Base-by-base conservation (phyloP, 2,888 invertebrate genomes). In the Cyrtodaria siliqua region DNA sequence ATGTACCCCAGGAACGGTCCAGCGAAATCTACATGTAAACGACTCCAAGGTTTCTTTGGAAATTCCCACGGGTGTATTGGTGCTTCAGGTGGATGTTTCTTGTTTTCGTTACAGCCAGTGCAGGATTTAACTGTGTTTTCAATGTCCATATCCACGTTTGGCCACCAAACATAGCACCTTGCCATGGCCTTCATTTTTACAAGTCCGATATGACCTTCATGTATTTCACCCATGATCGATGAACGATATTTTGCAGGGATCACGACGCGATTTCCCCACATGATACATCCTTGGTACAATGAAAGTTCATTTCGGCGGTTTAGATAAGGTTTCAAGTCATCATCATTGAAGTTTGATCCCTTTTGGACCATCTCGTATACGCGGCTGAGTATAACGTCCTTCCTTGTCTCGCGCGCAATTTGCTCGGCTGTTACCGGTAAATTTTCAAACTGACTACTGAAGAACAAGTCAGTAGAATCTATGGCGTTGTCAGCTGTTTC, bases 21-120 rank as follows among this genome's bases (percentile, higher is more conserved):
- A 16, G 93, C 92, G 85, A 92, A 93, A 81, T 94, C 93, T 18
- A 93, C 84, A 83, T 94, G 93, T 3, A 93, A 76, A 20, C 93
- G 82, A 66, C 92, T 84, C 91, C 91, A 92, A 14, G 89, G 87
- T 60, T 82, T 72, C 6, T 68, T 77, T 26, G 91, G 83, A 38
- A 44, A 76, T 24, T 81, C 69, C 91, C 91, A 91, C n/a, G 89
- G 81, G 47, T 83, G 79, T 1, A 89, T 75, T 1, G 77, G 72
- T 18, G 77, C 75, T 52, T 83, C 79, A 47, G 68, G 47, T 16
- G 87, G 88, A 1, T 47, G 55, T 29, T 75, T 82, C 12, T 80
- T 76, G 8, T 29, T 26, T 14, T 29, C 8, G 44, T 68, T 61
- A 59, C 79, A 83, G 1, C 69, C 71, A 9, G 50, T n/a, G 40